phyloP scores from a whole-genome alignment of 2,888 invertebrate genomes.

The Candidula unifasciata region DNA sequence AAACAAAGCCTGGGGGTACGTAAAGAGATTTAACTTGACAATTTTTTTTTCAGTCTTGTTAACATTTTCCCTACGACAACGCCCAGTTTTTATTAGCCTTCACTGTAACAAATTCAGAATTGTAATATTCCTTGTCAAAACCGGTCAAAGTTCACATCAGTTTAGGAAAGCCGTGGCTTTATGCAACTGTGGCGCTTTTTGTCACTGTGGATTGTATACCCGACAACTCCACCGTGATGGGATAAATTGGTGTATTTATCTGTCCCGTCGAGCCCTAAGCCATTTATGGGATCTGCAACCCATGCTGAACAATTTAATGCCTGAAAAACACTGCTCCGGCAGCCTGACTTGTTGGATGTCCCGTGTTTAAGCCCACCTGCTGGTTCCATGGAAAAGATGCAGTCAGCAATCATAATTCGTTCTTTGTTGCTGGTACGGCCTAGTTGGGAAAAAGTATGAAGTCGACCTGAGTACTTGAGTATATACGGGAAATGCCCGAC shows the following conservation, averaged over 20 bases:
- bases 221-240: neutral
- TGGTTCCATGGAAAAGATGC: conserved; percentile 24
- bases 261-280: conserved; percentile 12
- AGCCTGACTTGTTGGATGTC: conserved; percentile 16
- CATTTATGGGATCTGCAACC: neutral
- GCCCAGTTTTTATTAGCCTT: no score
- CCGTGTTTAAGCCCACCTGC: conserved; percentile 30
- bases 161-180: neutral
- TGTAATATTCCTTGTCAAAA: no score
- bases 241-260: conserved; percentile 6
- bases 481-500: conserved; percentile 12
- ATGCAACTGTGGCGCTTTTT: neutral
- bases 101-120: no score
- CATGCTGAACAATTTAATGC: conserved; percentile 22
- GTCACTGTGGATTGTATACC: neutral
- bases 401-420: conserved; percentile 41
- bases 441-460: neutral
- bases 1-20: no score
- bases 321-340: conserved; percentile 19
- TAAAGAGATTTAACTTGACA: no score
- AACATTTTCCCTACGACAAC: no score
- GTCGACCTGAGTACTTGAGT: conserved; percentile 33
- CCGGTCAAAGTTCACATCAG: neutral
- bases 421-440: conserved; percentile 39
- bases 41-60: no score